These are phyloP conservation scores for Myotis findleyi DNA, from an alignment of 2,797 vertebrate species.

Conservation along the genomic window DNA sequence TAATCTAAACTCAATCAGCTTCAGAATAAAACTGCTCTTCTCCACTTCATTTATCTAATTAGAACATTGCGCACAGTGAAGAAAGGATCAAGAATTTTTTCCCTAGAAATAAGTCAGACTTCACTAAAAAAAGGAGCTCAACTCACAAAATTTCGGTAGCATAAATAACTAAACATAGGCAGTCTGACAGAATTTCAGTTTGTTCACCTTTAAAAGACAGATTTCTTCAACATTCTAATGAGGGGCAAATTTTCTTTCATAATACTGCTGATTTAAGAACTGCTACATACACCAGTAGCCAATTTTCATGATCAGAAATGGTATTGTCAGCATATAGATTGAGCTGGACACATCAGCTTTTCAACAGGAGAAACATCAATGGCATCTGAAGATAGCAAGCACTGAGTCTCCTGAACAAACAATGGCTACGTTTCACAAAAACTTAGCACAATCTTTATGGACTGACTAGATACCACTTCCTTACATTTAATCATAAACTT, in stretches of 20 bases:
- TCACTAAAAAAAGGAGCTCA: not conserved
- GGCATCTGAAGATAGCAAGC: slow-evolving; percentile 57
- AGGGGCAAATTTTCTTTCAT: slow-evolving; percentile 78
- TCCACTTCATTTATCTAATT: slow-evolving; percentile 74
- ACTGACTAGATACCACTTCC: slow-evolving; percentile 85
- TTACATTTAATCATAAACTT: slow-evolving; percentile 87
- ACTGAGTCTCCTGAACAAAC: slow-evolving; percentile 76
- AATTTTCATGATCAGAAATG: slow-evolving; percentile 73
- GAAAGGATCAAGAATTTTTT: slow-evolving; percentile 58
- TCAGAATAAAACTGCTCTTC: slow-evolving; percentile 79
- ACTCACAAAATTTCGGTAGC: not conserved
- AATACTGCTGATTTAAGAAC: slow-evolving; percentile 77
- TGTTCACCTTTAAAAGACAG: slow-evolving; percentile 65
- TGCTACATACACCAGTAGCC: slow-evolving; percentile 76
- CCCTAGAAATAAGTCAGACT: slow-evolving; percentile 64
- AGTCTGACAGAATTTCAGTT: slow-evolving; percentile 54
- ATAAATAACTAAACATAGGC: not conserved
- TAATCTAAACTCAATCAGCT: slow-evolving; percentile 75
- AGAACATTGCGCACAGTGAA: slow-evolving; percentile 73
- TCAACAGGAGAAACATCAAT: slow-evolving; percentile 72
- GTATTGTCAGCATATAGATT: slow-evolving; percentile 71
- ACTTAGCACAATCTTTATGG: slow-evolving; percentile 82
- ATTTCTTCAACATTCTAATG: slow-evolving; percentile 77
- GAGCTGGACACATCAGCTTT: slow-evolving; percentile 79
- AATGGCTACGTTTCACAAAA: slow-evolving; percentile 70